Conservation (phyloP, 2,113 vertebrate species). For the Candoia aspera region DNA sequence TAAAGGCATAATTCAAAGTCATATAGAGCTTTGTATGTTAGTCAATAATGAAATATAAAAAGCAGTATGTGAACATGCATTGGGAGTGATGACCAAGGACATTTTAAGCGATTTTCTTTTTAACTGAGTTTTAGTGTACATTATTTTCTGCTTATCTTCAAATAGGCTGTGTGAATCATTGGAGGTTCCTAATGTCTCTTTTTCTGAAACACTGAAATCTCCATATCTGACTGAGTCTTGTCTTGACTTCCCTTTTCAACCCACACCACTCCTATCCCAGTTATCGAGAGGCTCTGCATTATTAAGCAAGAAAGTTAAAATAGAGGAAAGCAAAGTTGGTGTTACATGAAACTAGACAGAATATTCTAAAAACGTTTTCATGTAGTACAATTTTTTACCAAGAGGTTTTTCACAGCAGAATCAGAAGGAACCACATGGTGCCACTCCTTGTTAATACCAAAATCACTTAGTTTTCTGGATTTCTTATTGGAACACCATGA, state of each 20-base stretch:
- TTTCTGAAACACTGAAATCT: background rate
- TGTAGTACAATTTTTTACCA: background rate
- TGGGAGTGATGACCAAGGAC: slow-evolving; percentile 30
- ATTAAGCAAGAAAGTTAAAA: background rate
- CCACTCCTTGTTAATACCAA: background rate
- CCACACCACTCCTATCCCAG: background rate
- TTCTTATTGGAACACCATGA: background rate
- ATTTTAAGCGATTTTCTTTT: slow-evolving; percentile 48
- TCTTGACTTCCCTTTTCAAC: background rate
- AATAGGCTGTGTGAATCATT: background rate
- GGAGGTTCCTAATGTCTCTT: slow-evolving; percentile 10
- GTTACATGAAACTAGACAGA: background rate
- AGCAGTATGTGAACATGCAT: slow-evolving; percentile 31
- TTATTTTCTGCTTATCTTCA: slow-evolving; percentile 23
- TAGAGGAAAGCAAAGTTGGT: background rate
- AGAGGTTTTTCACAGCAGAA: background rate
- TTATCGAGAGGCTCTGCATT: background rate
- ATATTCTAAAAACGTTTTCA: background rate
- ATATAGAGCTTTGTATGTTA: slow-evolving; percentile 7
- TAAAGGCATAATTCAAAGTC: background rate
- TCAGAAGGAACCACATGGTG: background rate
- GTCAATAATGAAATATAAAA: slow-evolving; percentile 32
- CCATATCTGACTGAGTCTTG: background rate
- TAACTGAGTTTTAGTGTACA: slow-evolving; percentile 32
- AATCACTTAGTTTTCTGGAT: background rate